phyloP scores from a whole-genome alignment of 2,113 vertebrate genomes.

The Narcine bancroftii region DNA sequence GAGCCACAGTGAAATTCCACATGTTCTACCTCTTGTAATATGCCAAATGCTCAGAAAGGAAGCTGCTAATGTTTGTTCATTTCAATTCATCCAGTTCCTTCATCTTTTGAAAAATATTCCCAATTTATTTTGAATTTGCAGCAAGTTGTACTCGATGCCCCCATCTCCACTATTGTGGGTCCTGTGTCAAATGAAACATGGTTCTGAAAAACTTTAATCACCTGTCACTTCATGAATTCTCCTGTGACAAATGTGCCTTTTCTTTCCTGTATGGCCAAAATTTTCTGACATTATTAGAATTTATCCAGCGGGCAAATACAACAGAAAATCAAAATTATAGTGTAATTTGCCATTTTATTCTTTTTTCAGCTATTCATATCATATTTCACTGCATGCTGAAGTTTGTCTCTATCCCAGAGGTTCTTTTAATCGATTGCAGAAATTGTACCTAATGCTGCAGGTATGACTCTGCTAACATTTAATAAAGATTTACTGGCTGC shows the following conservation, averaged over 20 bases:
- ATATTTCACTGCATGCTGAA: neutral
- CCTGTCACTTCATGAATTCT: neutral
- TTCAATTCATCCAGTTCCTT: neutral
- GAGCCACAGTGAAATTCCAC: too few relatives aligned
- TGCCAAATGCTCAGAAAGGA: neutral
- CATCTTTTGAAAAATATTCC: neutral
- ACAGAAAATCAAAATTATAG: neutral
- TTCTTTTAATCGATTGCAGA: neutral
- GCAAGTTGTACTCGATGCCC: neutral
- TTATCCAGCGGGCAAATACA: neutral
- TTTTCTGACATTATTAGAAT: neutral
- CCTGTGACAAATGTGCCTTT: neutral
- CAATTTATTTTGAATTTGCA: neutral
- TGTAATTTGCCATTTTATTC: neutral
- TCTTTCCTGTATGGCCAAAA: neutral
- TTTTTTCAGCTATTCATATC: neutral
- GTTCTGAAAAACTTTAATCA: neutral
- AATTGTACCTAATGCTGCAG: constrained; percentile 11
- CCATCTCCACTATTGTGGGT: neutral
- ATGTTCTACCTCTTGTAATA: neutral
- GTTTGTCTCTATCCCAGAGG: neutral
- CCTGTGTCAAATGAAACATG: neutral
- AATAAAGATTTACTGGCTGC: neutral
- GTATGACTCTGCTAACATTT: neutral
- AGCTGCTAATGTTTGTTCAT: neutral